Conservation (phyloP, 2,797 vertebrate species). For the Pseudochaenichthys georgianus region DNA sequence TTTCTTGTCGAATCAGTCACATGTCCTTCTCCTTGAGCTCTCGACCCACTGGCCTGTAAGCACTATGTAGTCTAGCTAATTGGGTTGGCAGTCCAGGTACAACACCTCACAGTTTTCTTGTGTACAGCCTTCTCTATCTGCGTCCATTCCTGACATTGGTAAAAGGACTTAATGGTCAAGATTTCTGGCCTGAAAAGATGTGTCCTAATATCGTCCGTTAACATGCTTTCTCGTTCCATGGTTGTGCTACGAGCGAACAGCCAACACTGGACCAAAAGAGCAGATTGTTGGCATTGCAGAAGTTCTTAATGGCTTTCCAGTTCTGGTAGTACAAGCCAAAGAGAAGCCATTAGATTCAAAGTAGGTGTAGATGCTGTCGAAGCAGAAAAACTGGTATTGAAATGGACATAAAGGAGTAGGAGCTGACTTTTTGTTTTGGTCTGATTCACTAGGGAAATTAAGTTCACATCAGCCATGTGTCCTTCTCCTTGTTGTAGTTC, state of each 20-base stretch:
- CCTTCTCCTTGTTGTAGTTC: constrained; percentile 91
- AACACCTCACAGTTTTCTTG: constrained; percentile 88
- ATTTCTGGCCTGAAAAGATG: constrained; percentile 89
- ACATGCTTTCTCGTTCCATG: constrained; percentile 92
- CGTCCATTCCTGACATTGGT: constrained; percentile 93
- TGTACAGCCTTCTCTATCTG: constrained; percentile 90
- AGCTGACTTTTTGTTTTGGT: too few species aligned
- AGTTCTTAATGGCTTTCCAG: constrained; percentile 89
- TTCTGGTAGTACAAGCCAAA: constrained; percentile 94
- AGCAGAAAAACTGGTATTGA: constrained; percentile 58
- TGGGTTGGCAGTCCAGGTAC: constrained; percentile 90
- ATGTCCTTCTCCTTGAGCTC: constrained; percentile 91
- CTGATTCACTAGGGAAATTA: not conserved
- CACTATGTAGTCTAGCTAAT: constrained; percentile 85
- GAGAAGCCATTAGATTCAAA: constrained; percentile 94
- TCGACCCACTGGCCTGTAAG: constrained; percentile 90
- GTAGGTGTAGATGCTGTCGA: constrained; percentile 92
- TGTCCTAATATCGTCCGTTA: constrained; percentile 92
- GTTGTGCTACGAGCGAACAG: constrained; percentile 92
- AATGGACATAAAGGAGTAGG: too few species aligned
- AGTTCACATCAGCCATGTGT: constrained; percentile 89
- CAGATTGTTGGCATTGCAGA: constrained; percentile 89
- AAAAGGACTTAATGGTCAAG: constrained; percentile 91
- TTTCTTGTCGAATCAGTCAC: constrained; percentile 77
- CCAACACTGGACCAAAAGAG: constrained; percentile 90